phyloP scores from a whole-genome alignment of 2,113 vertebrate species.

The Taxidea taxus region DNA sequence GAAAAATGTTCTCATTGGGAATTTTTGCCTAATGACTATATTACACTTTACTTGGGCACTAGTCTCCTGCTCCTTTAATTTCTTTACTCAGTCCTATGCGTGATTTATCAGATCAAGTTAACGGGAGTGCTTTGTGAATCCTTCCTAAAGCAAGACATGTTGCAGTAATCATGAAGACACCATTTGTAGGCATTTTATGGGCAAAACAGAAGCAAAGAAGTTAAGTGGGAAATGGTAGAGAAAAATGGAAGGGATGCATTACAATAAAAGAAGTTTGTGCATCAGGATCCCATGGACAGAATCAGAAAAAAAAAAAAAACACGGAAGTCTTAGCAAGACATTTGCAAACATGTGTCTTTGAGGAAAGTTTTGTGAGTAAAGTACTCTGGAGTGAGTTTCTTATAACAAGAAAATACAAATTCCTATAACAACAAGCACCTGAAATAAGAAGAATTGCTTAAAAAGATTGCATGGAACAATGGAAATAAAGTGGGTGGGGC shows the following conservation, averaged over 20 bases:
- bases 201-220: neutral
- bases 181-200: neutral
- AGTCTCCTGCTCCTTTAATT: neutral
- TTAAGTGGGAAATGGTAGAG: neutral
- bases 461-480: neutral
- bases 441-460: neutral
- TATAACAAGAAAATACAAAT: neutral
- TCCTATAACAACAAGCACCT: neutral
- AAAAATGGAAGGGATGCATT: neutral
- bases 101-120: neutral
- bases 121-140: neutral
- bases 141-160: neutral
- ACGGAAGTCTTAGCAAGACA: neutral
- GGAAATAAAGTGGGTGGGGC: neutral
- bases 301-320: neutral
- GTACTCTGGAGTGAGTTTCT: neutral
- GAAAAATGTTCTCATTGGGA: neutral
- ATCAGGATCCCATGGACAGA: neutral
- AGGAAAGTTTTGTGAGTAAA: neutral
- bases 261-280: neutral
- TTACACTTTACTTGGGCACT: too few relatives aligned
- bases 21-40: neutral
- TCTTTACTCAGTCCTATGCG: neutral
- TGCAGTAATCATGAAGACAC: neutral
- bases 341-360: neutral